These are phyloP conservation scores for Miniopterus natalensis DNA, from an alignment of 2,113 vertebrate species.

Conservation along the genomic window DNA sequence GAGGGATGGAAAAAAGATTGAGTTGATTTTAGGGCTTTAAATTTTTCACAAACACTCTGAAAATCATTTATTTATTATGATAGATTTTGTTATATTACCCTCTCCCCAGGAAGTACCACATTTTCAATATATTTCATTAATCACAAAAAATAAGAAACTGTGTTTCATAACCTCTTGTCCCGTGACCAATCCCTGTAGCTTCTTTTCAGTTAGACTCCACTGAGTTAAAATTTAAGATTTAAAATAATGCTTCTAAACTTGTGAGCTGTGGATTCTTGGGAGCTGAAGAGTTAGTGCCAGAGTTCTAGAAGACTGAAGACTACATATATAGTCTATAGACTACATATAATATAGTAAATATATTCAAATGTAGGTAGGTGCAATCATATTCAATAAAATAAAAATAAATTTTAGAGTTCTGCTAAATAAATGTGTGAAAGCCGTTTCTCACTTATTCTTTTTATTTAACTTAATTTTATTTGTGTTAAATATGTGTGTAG, in stretches of 20 bases:
- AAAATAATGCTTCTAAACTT: neutral
- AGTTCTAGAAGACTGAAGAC: neutral
- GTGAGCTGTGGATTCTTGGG: neutral
- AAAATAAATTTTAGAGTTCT: neutral
- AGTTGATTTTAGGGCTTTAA: conserved; percentile 15
- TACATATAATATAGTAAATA: neutral
- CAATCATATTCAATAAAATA: neutral
- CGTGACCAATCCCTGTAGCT: neutral
- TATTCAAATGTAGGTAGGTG: neutral
- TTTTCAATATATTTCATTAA: conserved; percentile 53
- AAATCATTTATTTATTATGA: conserved; percentile 43
- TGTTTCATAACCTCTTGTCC: conserved; percentile 3
- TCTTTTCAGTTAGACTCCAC: neutral
- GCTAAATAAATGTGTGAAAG: conserved; percentile 32
- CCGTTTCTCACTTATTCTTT: neutral
- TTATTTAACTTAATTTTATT: neutral
- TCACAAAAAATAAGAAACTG: conserved; percentile 30
- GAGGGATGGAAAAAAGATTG: neutral
- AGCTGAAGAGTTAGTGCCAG: neutral
- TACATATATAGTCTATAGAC: neutral
- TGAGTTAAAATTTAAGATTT: conserved; percentile 43
- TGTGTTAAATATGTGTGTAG: neutral
- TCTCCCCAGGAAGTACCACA: conserved; percentile 18
- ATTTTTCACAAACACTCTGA: conserved; percentile 1
- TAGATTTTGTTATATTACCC: conserved; percentile 33